Conservation (phyloP, 1,140 invertebrate genomes). For the Dinoponera quadriceps region DNA sequence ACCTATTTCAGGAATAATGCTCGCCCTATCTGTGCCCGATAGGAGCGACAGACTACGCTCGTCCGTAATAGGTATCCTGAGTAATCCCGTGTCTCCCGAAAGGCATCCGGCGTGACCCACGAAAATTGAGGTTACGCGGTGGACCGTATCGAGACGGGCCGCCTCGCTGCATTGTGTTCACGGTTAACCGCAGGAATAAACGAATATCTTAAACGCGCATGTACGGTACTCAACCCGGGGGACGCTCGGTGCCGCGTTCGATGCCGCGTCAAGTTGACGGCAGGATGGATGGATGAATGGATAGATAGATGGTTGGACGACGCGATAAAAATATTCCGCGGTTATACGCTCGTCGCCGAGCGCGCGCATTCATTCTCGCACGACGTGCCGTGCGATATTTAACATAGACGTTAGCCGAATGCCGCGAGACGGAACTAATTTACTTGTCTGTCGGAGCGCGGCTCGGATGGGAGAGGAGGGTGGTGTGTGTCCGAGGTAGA, state of each 20-base stretch:
- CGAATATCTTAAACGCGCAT: neutral
- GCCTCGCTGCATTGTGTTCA: slow-evolving; percentile 59
- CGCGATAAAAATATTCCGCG: neutral
- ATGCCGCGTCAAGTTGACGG: neutral
- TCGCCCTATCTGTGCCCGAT: slow-evolving; percentile 61
- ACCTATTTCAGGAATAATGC: slow-evolving; percentile 71
- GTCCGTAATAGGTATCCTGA: slow-evolving; percentile 68
- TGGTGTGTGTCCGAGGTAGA: slow-evolving; percentile 7
- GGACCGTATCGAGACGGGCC: slow-evolving; percentile 70
- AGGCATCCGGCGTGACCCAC: slow-evolving; percentile 68
- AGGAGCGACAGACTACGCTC: slow-evolving; percentile 62
- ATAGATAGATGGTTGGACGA: neutral
- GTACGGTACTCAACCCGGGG: neutral
- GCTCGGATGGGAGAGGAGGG: neutral
- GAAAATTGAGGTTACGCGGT: slow-evolving; percentile 74
- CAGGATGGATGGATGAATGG: neutral
- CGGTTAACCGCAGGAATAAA: slow-evolving; percentile 44
- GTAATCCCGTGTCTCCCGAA: slow-evolving; percentile 70
- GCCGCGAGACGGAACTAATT: neutral
- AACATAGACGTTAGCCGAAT: neutral
- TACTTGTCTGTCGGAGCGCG: neutral
- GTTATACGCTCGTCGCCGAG: neutral
- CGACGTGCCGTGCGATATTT: neutral
- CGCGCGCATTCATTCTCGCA: too few species aligned
- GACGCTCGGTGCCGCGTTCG: neutral